Percentiles rank a stretch among this genome's conserved stretches.
phyloP scores from a whole-genome alignment of 2,888 invertebrate genomes.

The Sinopyrophorus schimmeli region DNA sequence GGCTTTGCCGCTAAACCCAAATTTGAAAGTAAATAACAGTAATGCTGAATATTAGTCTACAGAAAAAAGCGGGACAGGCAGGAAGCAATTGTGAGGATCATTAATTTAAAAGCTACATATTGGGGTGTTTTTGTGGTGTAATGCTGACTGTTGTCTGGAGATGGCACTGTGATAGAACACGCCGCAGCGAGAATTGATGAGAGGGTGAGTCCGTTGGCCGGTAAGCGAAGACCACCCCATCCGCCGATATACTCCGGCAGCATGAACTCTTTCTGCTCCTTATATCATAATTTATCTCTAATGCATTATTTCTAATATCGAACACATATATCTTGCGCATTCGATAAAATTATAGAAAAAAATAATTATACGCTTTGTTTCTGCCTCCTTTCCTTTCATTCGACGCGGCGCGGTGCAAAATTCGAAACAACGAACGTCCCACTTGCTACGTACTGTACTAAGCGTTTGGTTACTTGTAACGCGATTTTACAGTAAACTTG shows the following conservation, averaged over 20 bases:
- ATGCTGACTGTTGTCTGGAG: conserved; percentile 58
- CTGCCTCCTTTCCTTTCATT: too few relatives aligned
- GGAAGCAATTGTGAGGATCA: conserved; percentile 55
- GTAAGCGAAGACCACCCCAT: conserved; percentile 27
- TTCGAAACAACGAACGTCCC: too few relatives aligned
- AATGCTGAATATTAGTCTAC: conserved; percentile 50
- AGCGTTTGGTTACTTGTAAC: too few relatives aligned
- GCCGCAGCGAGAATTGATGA: conserved; percentile 54
- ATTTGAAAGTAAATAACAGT: conserved; percentile 55
- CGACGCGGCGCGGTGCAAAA: too few relatives aligned
- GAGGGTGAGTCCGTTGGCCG: conserved; percentile 36
- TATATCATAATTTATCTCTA: conserved; percentile 21
- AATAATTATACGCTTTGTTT: too few relatives aligned
- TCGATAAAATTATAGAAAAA: too few relatives aligned
- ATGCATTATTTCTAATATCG: too few relatives aligned
- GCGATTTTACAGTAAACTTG: too few relatives aligned
- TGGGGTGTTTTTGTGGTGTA: conserved; percentile 56
- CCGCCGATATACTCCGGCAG: conserved; percentile 21
- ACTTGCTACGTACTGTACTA: too few relatives aligned
- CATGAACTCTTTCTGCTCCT: conserved; percentile 23
- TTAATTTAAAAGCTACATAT: conserved; percentile 58
- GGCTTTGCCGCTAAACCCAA: conserved; percentile 44
- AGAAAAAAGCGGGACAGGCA: conserved; percentile 49
- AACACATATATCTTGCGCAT: too few relatives aligned
- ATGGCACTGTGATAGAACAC: conserved; percentile 58